phyloP scores from a whole-genome alignment of 2,113 vertebrate genomes.

The Bujurquina vittata region DNA sequence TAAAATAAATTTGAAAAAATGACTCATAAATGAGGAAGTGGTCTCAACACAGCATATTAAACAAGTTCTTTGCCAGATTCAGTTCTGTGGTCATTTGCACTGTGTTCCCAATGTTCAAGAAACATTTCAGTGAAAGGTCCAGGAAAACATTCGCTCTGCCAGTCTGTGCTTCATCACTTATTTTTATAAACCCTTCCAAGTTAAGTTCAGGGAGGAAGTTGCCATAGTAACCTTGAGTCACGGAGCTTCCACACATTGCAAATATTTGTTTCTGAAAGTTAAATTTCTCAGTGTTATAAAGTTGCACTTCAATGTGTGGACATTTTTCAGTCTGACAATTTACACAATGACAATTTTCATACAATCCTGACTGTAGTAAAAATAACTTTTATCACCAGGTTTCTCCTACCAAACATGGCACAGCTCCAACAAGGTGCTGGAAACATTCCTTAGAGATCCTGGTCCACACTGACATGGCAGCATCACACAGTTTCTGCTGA shows the following conservation, averaged over 20 bases:
- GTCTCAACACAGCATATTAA: background rate
- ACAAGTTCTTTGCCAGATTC: background rate
- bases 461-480: no score
- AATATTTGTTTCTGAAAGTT: background rate
- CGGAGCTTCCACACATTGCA: background rate
- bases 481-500: no score
- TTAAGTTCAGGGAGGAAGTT: background rate
- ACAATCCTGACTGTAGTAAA: background rate
- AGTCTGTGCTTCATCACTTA: background rate
- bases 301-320: background rate
- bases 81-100: background rate
- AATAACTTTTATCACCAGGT: background rate
- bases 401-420: background rate
- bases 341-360: background rate
- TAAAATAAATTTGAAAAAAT: background rate
- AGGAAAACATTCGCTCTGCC: background rate
- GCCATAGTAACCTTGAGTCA: constrained; percentile 2
- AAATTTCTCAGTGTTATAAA: background rate
- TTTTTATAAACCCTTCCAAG: background rate
- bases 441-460: fast-evolving
- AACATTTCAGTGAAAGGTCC: background rate
- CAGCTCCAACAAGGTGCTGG: no score
- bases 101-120: background rate
- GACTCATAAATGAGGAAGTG: background rate
- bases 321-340: background rate